Base-by-base conservation (phyloP, 2,888 invertebrate genomes). In the Sinodicranocentrus sp. region DNA sequence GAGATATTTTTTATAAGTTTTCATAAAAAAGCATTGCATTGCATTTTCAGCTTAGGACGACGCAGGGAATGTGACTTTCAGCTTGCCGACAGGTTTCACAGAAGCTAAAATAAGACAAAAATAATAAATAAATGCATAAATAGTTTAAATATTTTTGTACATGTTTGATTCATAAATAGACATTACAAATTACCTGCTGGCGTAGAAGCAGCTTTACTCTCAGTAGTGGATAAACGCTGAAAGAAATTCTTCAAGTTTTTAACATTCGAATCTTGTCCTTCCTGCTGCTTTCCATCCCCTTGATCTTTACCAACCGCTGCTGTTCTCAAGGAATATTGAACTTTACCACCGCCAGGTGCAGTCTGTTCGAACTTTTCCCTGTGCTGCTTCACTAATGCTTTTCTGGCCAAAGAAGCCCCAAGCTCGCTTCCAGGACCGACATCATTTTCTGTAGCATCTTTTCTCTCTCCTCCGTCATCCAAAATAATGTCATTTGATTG, bases 231-330 rank as follows among this genome's bases (percentile, higher is more conserved):
- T 77, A 84, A 71, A 5, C 26, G 71, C 44, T 85, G 85, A 68
- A 84, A 86, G 48, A 83, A 79, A 19, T 83, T 80, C 44, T 73
- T 80, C 13, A 86, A 52, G 21, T 84, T 83, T 52, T 79, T 83
- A 6, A 86, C 86, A 25, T 77, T 77, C 5, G 85, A 77, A 13
- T 63, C 82, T 5, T 68, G 44, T 39, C 39, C 68, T n/a, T 59
- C 28, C 59, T 10, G 39, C 26, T 52, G 39, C 26, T 52, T 21
- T 5, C 2, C 57, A 33, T 70, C 44, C n/a, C 21, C 33, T n/a
- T 70, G 57, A n/a, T 63, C 26, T 33, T 26, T 26, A n/a, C n/a
- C n/a, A n/a, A n/a, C n/a, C n/a, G 59, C 63, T n/a, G 73, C 33
- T 52, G 68, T 44, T 63, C 82, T 54, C 15, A 82, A 54, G 23